Conservation (phyloP, 2,113 vertebrate species). For the Ammodytes dubius region DNA sequence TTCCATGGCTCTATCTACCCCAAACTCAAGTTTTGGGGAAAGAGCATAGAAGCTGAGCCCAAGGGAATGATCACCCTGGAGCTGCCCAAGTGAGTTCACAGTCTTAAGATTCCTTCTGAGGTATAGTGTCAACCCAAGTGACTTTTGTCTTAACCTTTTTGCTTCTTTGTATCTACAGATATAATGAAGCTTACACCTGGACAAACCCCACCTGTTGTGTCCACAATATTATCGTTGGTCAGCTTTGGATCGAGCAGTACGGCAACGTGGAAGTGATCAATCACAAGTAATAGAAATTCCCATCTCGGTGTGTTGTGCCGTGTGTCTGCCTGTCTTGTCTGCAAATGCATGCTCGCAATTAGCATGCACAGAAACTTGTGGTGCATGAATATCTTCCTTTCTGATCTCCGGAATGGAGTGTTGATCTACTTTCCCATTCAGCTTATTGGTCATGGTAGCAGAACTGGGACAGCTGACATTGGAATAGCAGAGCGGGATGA, state of each 20-base stretch:
- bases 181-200: conserved; percentile 97
- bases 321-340: conserved; percentile 1
- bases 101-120: neutral
- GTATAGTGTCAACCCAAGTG: neutral
- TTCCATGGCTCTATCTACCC: conserved; percentile 99
- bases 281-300: conserved; percentile 89
- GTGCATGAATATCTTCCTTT: conserved; percentile 1
- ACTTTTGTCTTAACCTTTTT: neutral
- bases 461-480: conserved; percentile 64
- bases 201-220: conserved; percentile 98
- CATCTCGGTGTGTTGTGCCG: neutral
- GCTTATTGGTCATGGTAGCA: conserved; percentile 64
- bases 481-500: conserved; percentile 51
- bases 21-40: conserved; percentile 99
- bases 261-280: conserved; percentile 97
- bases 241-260: conserved; percentile 99
- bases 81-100: conserved; percentile 92
- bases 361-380: conserved; percentile 1
- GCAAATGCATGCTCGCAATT: neutral
- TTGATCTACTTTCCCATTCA: conserved; percentile 57
- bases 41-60: conserved; percentile 98
- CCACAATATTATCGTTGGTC: conserved; percentile 97
- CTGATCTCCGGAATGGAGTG: conserved; percentile 21
- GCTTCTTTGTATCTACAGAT: conserved; percentile 79
- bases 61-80: conserved; percentile 97